Evolutionary conservation across 2,888 invertebrate genomes (phyloP).

Genomic region (Pammene aurita): DNA sequence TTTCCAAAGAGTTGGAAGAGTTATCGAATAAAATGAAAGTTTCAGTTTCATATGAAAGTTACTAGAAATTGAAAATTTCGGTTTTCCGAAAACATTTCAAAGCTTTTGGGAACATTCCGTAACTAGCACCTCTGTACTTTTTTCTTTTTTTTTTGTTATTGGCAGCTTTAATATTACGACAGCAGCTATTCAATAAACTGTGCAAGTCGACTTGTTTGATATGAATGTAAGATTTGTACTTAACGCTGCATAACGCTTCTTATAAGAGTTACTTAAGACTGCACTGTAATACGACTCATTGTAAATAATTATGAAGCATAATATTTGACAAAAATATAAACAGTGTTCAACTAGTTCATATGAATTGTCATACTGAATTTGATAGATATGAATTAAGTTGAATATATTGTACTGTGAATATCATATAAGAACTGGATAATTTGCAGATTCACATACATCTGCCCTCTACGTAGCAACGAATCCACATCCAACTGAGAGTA

Average conservation of each 20-base stretch:
- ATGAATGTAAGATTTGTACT: slow-evolving; percentile 34
- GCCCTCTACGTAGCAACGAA: background rate
- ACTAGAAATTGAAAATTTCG: too few species aligned
- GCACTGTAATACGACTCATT: slow-evolving; percentile 14
- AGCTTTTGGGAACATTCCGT: too few species aligned
- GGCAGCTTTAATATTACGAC: slow-evolving; percentile 5
- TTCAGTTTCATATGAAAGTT: slow-evolving; percentile 42
- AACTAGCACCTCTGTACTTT: background rate
- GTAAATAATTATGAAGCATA: slow-evolving; percentile 22
- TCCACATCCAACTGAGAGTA: slow-evolving; percentile 3
- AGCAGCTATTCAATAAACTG: background rate
- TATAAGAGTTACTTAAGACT: slow-evolving; percentile 27
- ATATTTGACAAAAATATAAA: slow-evolving; percentile 1
- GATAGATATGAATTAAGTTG: slow-evolving; percentile 32
- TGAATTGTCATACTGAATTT: slow-evolving; percentile 18
- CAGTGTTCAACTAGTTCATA: slow-evolving; percentile 11
- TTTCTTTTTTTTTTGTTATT: too few species aligned
- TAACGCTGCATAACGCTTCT: slow-evolving; percentile 4
- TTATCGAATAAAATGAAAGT: background rate
- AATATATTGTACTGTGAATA: background rate
- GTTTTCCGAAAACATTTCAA: too few species aligned
- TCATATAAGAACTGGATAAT: background rate
- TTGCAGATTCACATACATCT: background rate
- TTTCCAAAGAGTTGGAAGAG: too few species aligned
- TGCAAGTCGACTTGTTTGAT: slow-evolving; percentile 27